A percentile compares a stretch with the other conserved stretches of the same genome.
Conservation (phyloP, 2,113 vertebrate species). For the Ginglymostoma cirratum region DNA sequence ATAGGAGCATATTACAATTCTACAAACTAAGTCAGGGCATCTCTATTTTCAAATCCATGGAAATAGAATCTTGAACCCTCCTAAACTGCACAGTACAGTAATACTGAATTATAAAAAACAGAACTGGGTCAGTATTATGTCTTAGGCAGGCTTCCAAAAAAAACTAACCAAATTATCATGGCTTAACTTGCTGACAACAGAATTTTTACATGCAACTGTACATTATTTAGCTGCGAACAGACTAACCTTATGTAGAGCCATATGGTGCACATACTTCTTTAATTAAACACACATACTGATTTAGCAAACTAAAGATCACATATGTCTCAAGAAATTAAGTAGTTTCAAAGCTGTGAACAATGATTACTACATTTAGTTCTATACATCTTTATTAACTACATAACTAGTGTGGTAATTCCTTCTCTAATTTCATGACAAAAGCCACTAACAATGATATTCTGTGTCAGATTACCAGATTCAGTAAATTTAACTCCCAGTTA, state of each 20-base stretch:
- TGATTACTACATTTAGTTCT: background rate
- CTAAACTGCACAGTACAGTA: background rate
- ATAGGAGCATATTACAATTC: background rate
- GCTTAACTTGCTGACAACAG: slow-evolving; percentile 32
- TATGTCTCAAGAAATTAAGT: slow-evolving; percentile 14
- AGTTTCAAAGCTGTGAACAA: slow-evolving; percentile 8
- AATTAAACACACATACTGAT: slow-evolving; percentile 18
- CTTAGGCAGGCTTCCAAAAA: slow-evolving; percentile 14
- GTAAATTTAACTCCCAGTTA: background rate
- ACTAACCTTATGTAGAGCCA: background rate
- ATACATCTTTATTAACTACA: slow-evolving; percentile 1
- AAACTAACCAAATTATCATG: slow-evolving; percentile 27
- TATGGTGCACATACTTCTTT: slow-evolving; percentile 22
- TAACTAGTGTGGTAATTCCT: background rate
- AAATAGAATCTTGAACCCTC: background rate
- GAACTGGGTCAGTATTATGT: slow-evolving; percentile 4
- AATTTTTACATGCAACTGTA: slow-evolving; percentile 5
- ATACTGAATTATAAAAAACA: slow-evolving; percentile 27
- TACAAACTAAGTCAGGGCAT: background rate
- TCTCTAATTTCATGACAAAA: background rate
- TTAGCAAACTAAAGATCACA: background rate
- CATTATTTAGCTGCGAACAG: slow-evolving; percentile 29
- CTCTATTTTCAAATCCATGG: background rate
- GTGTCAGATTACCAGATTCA: background rate
- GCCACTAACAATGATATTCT: background rate